A percentile compares a stretch with the other conserved stretches of the same genome.
Evolutionary conservation across 1,140 invertebrate genomes (phyloP).

Genomic region (Nasonia giraulti): DNA sequence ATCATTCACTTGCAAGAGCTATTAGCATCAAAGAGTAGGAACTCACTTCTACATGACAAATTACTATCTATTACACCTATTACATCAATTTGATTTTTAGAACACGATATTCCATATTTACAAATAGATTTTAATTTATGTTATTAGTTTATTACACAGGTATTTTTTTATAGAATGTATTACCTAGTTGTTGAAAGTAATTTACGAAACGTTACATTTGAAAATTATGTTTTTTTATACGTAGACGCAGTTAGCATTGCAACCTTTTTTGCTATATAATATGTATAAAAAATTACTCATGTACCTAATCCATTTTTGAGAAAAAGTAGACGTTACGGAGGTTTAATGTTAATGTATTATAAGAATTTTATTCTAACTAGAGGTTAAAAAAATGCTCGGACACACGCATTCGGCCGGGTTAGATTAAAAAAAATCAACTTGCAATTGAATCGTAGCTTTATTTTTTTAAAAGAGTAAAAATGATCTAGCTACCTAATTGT

Average conservation of each 20-base stretch:
- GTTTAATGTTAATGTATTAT: conserved; percentile 28
- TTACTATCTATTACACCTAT: conserved; percentile 9
- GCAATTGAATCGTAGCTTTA: conserved; percentile 19
- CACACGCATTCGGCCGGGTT: neutral
- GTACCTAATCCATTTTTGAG: conserved; percentile 26
- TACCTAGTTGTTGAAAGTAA: conserved; percentile 8
- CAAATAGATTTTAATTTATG: neutral
- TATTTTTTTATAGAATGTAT: conserved; percentile 20
- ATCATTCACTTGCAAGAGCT: neutral
- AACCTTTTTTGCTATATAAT: conserved; percentile 16
- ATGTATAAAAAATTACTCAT: conserved; percentile 14
- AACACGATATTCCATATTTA: neutral
- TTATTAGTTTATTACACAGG: neutral
- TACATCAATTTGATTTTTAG: neutral
- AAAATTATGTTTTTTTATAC: conserved; percentile 15
- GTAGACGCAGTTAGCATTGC: neutral
- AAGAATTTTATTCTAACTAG: conserved; percentile 22
- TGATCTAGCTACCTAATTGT: neutral
- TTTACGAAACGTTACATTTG: conserved; percentile 30
- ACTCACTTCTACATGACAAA: neutral
- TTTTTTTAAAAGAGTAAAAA: conserved; percentile 26
- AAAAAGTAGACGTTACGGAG: conserved; percentile 22
- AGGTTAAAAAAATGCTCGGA: conserved; percentile 24
- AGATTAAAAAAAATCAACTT: conserved; percentile 23
- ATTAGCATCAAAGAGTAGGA: neutral